phyloP scores from a whole-genome alignment of 2,797 vertebrate species.

The Odontamblyopus lacepedii region DNA sequence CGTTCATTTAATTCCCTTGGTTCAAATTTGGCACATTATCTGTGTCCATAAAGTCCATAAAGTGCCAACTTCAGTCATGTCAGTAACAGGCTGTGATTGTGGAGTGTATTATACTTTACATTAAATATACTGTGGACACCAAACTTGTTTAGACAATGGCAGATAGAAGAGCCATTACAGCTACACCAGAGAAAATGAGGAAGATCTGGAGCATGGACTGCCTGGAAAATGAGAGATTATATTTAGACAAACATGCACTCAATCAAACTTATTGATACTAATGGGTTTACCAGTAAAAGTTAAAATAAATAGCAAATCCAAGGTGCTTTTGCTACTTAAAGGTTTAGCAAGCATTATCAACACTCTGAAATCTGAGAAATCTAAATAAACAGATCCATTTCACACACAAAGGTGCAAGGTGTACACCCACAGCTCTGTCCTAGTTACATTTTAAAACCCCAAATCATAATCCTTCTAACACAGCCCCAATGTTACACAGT shows the following conservation, averaged over 20 bases:
- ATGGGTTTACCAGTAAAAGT: neutral
- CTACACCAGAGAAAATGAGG: slow-evolving; percentile 87
- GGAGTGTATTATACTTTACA: slow-evolving; percentile 12
- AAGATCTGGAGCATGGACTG: slow-evolving; percentile 89
- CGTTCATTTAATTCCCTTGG: slow-evolving; percentile 12
- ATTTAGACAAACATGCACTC: slow-evolving; percentile 3
- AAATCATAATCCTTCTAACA: neutral
- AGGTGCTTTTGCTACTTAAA: neutral
- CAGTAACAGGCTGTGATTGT: slow-evolving; percentile 3
- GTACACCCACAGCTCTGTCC: slow-evolving; percentile 2
- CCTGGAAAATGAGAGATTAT: slow-evolving; percentile 67
- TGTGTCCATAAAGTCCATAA: slow-evolving; percentile 45
- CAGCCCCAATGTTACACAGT: neutral
- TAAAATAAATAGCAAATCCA: neutral
- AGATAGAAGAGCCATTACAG: slow-evolving; percentile 90
- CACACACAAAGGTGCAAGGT: neutral
- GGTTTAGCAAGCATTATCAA: neutral
- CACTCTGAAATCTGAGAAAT: neutral
- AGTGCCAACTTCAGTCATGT: slow-evolving; percentile 42
- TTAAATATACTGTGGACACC: slow-evolving; percentile 17
- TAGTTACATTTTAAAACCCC: neutral
- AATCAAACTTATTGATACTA: neutral
- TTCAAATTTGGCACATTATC: slow-evolving; percentile 35
- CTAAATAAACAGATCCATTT: neutral
- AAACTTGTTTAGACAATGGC: slow-evolving; percentile 69